These are phyloP conservation scores for Anorthoa munda DNA, from an alignment of 2,888 invertebrate genomes.

Conservation along the genomic window DNA sequence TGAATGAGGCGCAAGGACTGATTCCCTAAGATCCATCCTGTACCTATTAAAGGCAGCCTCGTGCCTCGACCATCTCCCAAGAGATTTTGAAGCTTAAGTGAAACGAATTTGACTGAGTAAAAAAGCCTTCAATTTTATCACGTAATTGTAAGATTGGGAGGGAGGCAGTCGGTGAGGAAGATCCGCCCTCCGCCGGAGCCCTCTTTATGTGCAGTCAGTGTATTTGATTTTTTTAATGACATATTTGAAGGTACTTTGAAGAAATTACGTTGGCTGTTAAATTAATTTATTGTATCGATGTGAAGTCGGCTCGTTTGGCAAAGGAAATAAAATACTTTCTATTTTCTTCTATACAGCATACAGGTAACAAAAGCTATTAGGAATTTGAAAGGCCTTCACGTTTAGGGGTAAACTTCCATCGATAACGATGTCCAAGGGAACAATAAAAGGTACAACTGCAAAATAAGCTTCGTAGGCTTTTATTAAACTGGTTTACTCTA, in stretches of 20 bases:
- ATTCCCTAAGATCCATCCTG: slow-evolving; percentile 72
- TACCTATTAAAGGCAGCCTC: slow-evolving; percentile 71
- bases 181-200: slow-evolving; percentile 53
- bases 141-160: slow-evolving; percentile 77
- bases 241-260: slow-evolving; percentile 38
- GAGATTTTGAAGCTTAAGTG: slow-evolving; percentile 78
- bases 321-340: slow-evolving; percentile 12
- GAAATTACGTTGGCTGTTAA: slow-evolving; percentile 27
- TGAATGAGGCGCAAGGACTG: slow-evolving; percentile 65
- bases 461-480: slow-evolving; percentile 23
- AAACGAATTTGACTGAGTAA: slow-evolving; percentile 80
- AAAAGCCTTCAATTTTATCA: slow-evolving; percentile 82
- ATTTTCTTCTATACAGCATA: slow-evolving; percentile 1
- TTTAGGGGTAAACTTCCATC: slow-evolving; percentile 15
- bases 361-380: slow-evolving; percentile 25
- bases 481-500: slow-evolving; percentile 7
- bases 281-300: slow-evolving; percentile 14
- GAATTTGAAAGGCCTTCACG: slow-evolving; percentile 18
- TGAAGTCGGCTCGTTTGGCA: neutral
- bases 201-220: slow-evolving; percentile 52
- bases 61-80: slow-evolving; percentile 66
- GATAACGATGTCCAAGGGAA: slow-evolving; percentile 41
- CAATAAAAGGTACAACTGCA: slow-evolving; percentile 22
- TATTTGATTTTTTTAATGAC: slow-evolving; percentile 63
- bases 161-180: slow-evolving; percentile 57